phyloP scores from a whole-genome alignment of 2,113 vertebrate genomes.

The Rafetus swinhoei region DNA sequence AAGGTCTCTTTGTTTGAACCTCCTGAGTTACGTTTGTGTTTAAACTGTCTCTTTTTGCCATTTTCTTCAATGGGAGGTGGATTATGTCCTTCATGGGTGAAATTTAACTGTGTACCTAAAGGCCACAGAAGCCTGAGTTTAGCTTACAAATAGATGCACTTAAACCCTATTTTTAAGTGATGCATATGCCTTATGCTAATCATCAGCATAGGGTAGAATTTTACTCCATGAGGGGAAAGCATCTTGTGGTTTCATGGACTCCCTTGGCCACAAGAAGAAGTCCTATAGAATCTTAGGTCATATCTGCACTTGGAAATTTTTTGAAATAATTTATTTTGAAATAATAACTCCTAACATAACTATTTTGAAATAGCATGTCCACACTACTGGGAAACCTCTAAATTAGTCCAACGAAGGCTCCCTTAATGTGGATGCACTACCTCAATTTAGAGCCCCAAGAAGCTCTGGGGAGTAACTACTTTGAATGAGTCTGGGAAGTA shows the following conservation, averaged over 20 bases:
- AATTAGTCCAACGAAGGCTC: no score
- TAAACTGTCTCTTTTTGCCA: not conserved
- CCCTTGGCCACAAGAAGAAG: not conserved
- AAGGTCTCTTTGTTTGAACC: not conserved
- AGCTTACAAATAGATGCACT: not conserved
- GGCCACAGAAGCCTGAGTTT: not conserved
- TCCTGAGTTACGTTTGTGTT: not conserved
- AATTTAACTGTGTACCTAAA: not conserved
- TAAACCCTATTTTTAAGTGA: not conserved
- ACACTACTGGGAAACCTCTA: no score
- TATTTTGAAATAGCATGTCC: no score
- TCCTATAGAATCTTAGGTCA: no score
- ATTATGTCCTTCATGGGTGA: not conserved
- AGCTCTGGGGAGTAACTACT: no score
- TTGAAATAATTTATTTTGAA: no score
- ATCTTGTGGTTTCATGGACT: not conserved
- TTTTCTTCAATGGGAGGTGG: not conserved
- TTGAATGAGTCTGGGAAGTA: no score
- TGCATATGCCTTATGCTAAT: not conserved
- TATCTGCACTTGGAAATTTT: no score
- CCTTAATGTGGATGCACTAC: no score
- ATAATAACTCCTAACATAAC: no score
- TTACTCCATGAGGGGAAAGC: not conserved
- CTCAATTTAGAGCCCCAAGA: no score
- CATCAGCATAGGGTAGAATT: rapidly evolving